These are phyloP conservation scores for Proterorhinus semilunaris DNA, from an alignment of 2,113 vertebrate genomes.

Conservation along the genomic window DNA sequence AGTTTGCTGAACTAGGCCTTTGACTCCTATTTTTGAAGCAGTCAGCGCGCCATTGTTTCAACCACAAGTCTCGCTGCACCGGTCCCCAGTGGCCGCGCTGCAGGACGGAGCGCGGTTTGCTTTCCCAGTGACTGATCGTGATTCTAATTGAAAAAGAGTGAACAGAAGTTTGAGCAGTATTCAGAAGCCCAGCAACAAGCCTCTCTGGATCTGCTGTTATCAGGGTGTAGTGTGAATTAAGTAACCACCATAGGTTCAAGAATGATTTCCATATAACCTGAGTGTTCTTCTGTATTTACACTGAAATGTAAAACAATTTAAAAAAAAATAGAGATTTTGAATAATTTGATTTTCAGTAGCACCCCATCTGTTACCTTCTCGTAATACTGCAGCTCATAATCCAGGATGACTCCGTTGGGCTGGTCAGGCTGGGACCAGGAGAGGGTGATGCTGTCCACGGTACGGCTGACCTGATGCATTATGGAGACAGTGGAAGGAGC, in stretches of 20 bases:
- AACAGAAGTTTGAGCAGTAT: conserved; percentile 59
- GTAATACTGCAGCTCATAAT: conserved; percentile 95
- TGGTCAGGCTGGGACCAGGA: conserved; percentile 99
- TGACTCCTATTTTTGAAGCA: conserved; percentile 66
- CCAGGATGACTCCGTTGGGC: conserved; percentile 96
- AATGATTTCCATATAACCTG: too few species aligned
- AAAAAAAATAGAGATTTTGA: too few species aligned
- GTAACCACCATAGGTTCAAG: neutral
- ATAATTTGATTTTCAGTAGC: too few species aligned
- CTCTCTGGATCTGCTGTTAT: conserved; percentile 34
- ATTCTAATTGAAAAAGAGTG: conserved; percentile 65
- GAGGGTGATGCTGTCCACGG: conserved; percentile 94
- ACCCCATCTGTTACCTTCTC: conserved; percentile 84
- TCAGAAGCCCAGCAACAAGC: conserved; percentile 46
- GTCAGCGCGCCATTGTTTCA: conserved; percentile 62
- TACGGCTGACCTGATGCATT: conserved; percentile 97
- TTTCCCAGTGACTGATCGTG: conserved; percentile 64
- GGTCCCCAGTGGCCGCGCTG: conserved; percentile 53
- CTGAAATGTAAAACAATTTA: too few species aligned
- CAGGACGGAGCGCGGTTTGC: conserved; percentile 50
- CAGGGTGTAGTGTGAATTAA: conserved; percentile 34
- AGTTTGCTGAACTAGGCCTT: conserved; percentile 46
- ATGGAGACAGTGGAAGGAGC: conserved; percentile 95
- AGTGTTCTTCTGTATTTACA: too few species aligned
- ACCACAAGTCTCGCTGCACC: conserved; percentile 66